Conservation (phyloP, 2,797 vertebrate genomes). For the Neomorphus geoffroyi region DNA sequence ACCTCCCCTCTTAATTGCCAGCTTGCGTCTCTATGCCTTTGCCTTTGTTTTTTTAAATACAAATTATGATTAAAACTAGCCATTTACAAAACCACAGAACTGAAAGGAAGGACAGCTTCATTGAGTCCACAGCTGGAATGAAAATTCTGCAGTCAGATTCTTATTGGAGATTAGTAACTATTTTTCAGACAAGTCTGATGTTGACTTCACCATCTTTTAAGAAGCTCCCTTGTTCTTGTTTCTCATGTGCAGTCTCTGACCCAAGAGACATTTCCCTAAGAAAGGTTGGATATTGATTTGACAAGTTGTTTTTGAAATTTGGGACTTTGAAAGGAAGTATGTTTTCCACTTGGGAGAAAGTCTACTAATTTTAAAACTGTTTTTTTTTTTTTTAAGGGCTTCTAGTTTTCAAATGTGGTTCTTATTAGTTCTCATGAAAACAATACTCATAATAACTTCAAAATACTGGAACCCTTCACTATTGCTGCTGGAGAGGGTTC, state of each 20-base stretch:
- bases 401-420: background rate
- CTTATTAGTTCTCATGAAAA: background rate
- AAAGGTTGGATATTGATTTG: background rate
- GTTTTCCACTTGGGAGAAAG: background rate
- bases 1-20: background rate
- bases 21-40: background rate
- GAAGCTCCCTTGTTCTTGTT: background rate
- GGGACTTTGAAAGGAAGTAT: background rate
- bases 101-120: background rate
- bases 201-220: background rate
- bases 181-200: background rate
- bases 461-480: background rate
- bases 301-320: background rate
- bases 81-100: background rate
- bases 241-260: background rate
- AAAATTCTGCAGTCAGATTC: background rate
- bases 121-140: background rate
- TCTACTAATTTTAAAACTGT: background rate
- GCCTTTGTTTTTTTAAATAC: background rate
- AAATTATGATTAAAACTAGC: background rate
- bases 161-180: background rate
- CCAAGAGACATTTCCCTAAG: background rate
- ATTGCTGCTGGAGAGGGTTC: background rate
- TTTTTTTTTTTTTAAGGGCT: background rate
- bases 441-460: background rate